These are phyloP conservation scores for Takifugu ocellatus DNA, from an alignment of 2,797 vertebrate species.

Conservation along the genomic window DNA sequence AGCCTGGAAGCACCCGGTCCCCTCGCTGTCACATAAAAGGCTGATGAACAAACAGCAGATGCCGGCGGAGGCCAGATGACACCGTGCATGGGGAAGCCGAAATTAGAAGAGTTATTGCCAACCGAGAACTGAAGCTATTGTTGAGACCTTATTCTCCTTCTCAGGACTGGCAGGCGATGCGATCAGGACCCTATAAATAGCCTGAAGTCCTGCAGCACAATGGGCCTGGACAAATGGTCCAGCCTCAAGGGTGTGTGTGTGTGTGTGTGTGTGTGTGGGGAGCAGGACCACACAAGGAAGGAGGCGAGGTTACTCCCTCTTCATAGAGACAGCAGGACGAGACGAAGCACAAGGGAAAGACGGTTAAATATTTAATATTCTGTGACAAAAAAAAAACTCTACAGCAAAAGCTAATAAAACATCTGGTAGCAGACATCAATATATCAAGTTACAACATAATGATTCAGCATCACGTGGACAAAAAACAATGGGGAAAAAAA, in stretches of 20 bases:
- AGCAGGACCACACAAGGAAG: background rate
- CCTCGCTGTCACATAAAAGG: constrained; percentile 30
- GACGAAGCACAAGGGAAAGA: constrained; percentile 39
- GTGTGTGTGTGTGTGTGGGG: background rate
- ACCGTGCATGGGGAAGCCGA: constrained; percentile 33
- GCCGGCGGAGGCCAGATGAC: constrained; percentile 37
- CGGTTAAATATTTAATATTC: constrained; percentile 79
- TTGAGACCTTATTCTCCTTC: constrained; percentile 43
- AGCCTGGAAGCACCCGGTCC: constrained; percentile 19
- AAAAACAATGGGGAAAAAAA: constrained; percentile 42
- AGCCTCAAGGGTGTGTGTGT: constrained; percentile 14
- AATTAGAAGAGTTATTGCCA: constrained; percentile 52
- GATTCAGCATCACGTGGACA: constrained; percentile 54
- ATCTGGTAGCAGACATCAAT: constrained; percentile 76
- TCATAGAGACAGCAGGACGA: constrained; percentile 6
- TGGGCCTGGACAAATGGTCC: constrained; percentile 49
- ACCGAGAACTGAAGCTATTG: constrained; percentile 32
- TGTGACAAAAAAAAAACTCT: constrained; percentile 72
- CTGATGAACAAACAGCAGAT: constrained; percentile 50
- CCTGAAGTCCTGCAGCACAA: constrained; percentile 37
- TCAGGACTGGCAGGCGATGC: constrained; percentile 27
- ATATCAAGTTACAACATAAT: constrained; percentile 71
- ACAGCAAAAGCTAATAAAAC: constrained; percentile 74
- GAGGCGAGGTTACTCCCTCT: background rate
- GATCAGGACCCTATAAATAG: constrained; percentile 69